Base-by-base conservation (phyloP, 1,140 invertebrate species). In the Myzus persicae region DNA sequence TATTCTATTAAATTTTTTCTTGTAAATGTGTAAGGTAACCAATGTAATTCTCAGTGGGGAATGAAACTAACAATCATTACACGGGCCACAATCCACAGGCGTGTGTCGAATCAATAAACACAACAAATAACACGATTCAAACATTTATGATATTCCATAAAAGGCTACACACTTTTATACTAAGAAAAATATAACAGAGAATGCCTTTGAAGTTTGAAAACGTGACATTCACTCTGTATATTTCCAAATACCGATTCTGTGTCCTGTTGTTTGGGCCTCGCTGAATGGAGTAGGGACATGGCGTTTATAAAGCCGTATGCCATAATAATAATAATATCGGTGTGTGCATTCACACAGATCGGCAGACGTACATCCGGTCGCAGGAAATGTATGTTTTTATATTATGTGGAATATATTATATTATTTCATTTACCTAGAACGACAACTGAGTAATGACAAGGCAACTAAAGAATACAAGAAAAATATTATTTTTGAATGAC, bases 361-460 rank as follows among this genome's bases (percentile, higher is more conserved):
- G 54, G 24, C 89, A 38, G 89, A 24, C 89, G 14, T 67, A 40
- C 51, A 31, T 90, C 89, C 89, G 89, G 89, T 11, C 38, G n/a
- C 51, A 90, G 89, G 89, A 67, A 59, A 67, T 38, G 51, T 36
- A 31, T 90, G 36, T 90, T 90, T 90, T 90, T 90, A 42, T 59
- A 59, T 18, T 90, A 59, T 38, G 11, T 59, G 59, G 26, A 88
- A 67, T 42, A 90, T 90, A 40, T 46, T 46, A 48, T 48, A 87
- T 40, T 84, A 40, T 88, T 18, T 88, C 26, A 44, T 44, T 87
- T 87, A 87, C 40, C 40, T 31, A 46, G 42, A 44, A 42, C 26
- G 26, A 46, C 31, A 87, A n/a, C 31, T n/a, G 59, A 76, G 31
- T 18, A 76, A 44, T 31, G 42, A 85, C 20, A 40, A 40, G 36